Evolutionary conservation across 2,113 vertebrate genomes (phyloP).

Genomic region (Nipponia nippon): DNA sequence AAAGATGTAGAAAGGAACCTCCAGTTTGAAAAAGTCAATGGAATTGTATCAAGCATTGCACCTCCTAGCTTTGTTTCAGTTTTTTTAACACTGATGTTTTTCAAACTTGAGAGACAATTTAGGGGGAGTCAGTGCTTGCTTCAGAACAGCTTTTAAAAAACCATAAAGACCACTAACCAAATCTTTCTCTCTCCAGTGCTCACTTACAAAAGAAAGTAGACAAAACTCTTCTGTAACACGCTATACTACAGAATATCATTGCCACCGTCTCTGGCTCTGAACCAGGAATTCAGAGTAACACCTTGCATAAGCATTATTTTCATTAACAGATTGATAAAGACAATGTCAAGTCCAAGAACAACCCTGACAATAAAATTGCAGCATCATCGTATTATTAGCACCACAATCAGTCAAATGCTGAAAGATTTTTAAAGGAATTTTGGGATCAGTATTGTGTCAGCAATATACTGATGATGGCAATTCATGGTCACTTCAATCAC

Average conservation of each 20-base stretch:
- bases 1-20: not conserved
- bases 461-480: slow-evolving; percentile 35
- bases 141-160: not conserved
- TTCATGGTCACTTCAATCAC: slow-evolving; percentile 37
- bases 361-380: slow-evolving; percentile 56
- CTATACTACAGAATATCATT: not conserved
- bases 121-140: not conserved
- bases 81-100: not conserved
- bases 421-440: slow-evolving; percentile 58
- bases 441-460: slow-evolving; percentile 28
- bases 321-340: slow-evolving; percentile 63
- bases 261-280: not conserved
- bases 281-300: slow-evolving; percentile 17
- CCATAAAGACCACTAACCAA: not conserved
- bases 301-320: slow-evolving; percentile 55
- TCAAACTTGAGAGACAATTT: not conserved
- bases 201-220: not conserved
- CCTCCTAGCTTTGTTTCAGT: not conserved
- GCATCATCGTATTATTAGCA: slow-evolving; percentile 60
- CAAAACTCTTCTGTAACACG: not conserved
- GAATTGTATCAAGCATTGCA: not conserved
- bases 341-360: slow-evolving; percentile 55
- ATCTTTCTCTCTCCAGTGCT: not conserved
- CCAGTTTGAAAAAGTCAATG: not conserved
- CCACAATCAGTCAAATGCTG: slow-evolving; percentile 60